phyloP scores from a whole-genome alignment of 2,888 invertebrate genomes.

The Patella ulyssiponensis region DNA sequence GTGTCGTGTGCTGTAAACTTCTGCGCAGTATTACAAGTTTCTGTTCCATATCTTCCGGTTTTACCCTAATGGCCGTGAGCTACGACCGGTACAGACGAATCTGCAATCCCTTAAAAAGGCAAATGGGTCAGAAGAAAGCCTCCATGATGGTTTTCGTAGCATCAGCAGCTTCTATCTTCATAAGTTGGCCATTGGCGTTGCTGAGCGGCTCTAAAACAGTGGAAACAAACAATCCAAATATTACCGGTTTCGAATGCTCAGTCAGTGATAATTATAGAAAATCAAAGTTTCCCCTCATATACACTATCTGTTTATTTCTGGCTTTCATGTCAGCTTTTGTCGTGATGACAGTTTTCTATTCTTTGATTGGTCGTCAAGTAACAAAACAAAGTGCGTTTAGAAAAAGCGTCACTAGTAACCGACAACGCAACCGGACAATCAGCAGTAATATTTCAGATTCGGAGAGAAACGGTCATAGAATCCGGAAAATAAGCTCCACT shows the following conservation, averaged over 20 bases:
- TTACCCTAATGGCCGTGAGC: slow-evolving; percentile 55
- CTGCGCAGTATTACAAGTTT: slow-evolving; percentile 49
- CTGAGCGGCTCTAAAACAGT: slow-evolving; percentile 46
- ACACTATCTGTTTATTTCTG: slow-evolving; percentile 41
- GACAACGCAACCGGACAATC: background rate
- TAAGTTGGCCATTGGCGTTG: slow-evolving; percentile 44
- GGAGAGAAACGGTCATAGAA: background rate
- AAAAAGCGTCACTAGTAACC: slow-evolving; percentile 15
- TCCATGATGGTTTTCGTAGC: slow-evolving; percentile 43
- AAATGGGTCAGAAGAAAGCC: slow-evolving; percentile 42
- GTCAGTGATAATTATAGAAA: slow-evolving; percentile 41
- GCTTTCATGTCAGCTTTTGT: slow-evolving; percentile 41
- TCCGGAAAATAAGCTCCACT: background rate
- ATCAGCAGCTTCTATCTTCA: slow-evolving; percentile 40
- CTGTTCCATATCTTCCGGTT: slow-evolving; percentile 51
- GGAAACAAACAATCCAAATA: slow-evolving; percentile 31
- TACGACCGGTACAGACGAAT: slow-evolving; percentile 55
- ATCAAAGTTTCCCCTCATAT: slow-evolving; percentile 42
- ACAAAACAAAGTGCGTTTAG: slow-evolving; percentile 40
- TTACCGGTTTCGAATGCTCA: slow-evolving; percentile 54
- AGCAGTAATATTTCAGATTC: background rate
- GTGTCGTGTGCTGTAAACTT: slow-evolving; percentile 47
- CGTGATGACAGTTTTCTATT: slow-evolving; percentile 42
- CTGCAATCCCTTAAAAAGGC: slow-evolving; percentile 48
- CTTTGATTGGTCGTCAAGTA: slow-evolving; percentile 43